Base-by-base conservation (phyloP, 2,888 invertebrate species). In the Deilephila porcellus region DNA sequence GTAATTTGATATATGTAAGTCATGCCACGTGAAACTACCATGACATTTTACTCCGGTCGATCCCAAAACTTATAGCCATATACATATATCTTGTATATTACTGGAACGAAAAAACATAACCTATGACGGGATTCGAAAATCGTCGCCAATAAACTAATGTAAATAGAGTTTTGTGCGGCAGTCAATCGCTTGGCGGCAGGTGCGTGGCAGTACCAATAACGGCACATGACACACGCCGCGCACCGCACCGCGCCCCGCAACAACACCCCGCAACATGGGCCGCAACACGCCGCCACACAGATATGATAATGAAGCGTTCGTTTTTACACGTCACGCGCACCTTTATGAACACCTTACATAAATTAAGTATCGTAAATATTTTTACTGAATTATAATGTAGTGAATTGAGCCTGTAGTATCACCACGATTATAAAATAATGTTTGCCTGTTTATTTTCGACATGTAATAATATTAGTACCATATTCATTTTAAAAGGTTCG, bases 341-440 rank as follows among this genome's bases (percentile, higher is more conserved):
- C 37, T 37, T 64, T n/a, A 45, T 64, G 64, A 45, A 62, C 62
- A 45, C 37, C 37, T 37, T 64, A 64, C 64, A 64, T 64, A 64
- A 64, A 45, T 64, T 64, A 45, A 45, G 11, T 63, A 32, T 19
- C 17, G 6, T 63, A 32, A 32, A 63, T 63, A n/a, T 19, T 45
- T 64, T 45, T 64, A 64, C 11, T 14, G 20, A n/a, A 32, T 5
- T 19, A 20, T 11, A 14, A 20, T 20, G 4, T 37, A 37, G 64
- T 6, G 4, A 37, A 20, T 37, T 64, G 34, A 37, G 37, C n/a
- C 37, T 8, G n/a, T 64, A 37, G 32, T 7, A 34, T 19, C 17
- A 19, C 17, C 0, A 63, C n/a, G 19, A n/a, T 56, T 56, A 4
- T 45, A 11, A 14, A 45, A 37, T 8, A 11, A 11, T 45, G 45